Evolutionary conservation across 1,140 invertebrate genomes (phyloP).

Genomic region (Drosophila parvula): DNA sequence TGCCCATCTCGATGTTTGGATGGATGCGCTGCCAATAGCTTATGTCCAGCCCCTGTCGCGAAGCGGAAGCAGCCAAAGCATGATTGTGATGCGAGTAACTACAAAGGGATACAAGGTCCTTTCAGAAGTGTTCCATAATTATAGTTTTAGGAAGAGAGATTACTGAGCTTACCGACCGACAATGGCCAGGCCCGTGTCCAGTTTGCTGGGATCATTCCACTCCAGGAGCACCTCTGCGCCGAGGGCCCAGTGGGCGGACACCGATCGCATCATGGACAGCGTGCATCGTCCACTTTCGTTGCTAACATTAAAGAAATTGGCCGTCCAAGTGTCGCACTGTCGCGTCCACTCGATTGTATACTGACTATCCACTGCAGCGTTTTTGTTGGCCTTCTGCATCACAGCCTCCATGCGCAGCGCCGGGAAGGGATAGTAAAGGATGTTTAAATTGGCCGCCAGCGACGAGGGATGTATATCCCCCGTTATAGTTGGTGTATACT

Average conservation of each 20-base stretch:
- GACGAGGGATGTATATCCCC: conserved; percentile 79
- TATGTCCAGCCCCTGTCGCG: conserved; percentile 71
- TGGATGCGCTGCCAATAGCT: conserved; percentile 83
- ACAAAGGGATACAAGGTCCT: too few species aligned
- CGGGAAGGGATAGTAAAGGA: conserved; percentile 75
- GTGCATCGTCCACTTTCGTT: conserved; percentile 72
- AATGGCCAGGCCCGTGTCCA: conserved; percentile 61
- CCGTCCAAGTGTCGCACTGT: conserved; percentile 67
- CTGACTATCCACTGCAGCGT: conserved; percentile 57
- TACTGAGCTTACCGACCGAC: conserved; percentile 55
- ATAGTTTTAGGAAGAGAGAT: too few species aligned
- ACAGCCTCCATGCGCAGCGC: conserved; percentile 69
- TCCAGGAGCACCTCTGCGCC: conserved; percentile 73
- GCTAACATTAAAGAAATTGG: conserved; percentile 72
- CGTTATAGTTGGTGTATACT: conserved; percentile 76
- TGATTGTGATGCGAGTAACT: conserved; percentile 65
- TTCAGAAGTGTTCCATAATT: too few species aligned
- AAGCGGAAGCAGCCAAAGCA: conserved; percentile 65
- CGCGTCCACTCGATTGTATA: conserved; percentile 71
- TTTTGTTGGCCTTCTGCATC: conserved; percentile 58
- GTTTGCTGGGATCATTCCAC: conserved; percentile 66
- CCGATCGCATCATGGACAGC: conserved; percentile 69
- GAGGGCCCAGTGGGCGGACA: conserved; percentile 65
- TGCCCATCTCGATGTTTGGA: conserved; percentile 78
- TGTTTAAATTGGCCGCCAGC: conserved; percentile 72